Evolutionary conservation across 2,888 invertebrate genomes (phyloP), one percentile per base, ranked within the genome.

Genomic region (Coenonympha glycerion): DNA sequence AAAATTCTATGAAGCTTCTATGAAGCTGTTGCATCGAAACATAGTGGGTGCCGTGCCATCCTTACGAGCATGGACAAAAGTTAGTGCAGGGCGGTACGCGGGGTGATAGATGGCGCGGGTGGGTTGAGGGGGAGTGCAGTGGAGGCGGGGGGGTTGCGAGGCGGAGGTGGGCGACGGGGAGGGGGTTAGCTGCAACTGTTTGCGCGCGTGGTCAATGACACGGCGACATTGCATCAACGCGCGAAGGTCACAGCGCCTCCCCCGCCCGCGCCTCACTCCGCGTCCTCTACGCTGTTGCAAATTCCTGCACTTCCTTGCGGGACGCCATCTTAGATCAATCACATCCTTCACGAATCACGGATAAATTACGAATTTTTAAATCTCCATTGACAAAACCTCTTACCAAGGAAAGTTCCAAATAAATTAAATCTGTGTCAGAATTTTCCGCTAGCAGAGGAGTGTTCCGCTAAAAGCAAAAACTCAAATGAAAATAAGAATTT

Each of bases 221-320:
- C 83, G 75, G 78, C 85, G 86, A 86, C 86, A 87, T 87, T 87
- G 86, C 83, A 83, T 79, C 83, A 79, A 80, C 78, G 81, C 81
- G 81, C 82, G 82, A 83, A 83, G 82, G 82, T 82, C 82, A 81
- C 76, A 64, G 63, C 60, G 58, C 64, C 64, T 69, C 64, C 64
- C 69, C 64, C 69, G 55, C 62, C 55, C 55, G 58, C 57, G 56
- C 62, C 59, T 51, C 66, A 62, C 63, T 62, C 65, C 60, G 60
- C 63, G 56, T 50, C 45, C 59, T 59, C 61, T 64, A 61, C 64
- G 62, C 68, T 64, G 55, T 61, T 64, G 73, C 73, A 61, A 74
- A 76, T 76, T 76, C 76, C 74, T 70, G 63, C 72, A 73, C 69
- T 76, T 74, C 73, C 73, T 77, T 74, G 73, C 73, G 65, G 65